phyloP scores from a whole-genome alignment of 2,888 invertebrate species.

The Baccha elongata region DNA sequence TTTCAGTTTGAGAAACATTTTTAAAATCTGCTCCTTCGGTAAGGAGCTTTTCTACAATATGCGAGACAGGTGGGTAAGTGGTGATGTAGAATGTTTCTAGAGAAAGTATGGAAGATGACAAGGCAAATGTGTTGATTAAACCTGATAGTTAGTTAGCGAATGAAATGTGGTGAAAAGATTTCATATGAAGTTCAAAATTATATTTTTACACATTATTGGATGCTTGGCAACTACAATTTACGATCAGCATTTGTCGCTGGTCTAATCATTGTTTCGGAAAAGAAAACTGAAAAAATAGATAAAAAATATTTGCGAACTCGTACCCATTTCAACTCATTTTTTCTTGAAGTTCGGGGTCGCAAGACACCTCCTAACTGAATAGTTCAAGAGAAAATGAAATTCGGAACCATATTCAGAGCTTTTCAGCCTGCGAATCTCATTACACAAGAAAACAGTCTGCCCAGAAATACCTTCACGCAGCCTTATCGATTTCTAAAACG shows the following conservation, averaged over 20 bases:
- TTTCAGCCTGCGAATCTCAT: slow-evolving; percentile 36
- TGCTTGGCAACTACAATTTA: slow-evolving; percentile 10
- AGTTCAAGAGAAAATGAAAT: slow-evolving; percentile 47
- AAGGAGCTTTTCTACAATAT: no score
- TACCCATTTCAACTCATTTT: slow-evolving; percentile 48
- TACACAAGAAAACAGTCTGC: slow-evolving; percentile 29
- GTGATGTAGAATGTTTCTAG: no score
- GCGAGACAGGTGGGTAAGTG: no score
- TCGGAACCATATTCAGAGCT: slow-evolving; percentile 28
- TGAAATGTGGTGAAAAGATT: slow-evolving; percentile 22
- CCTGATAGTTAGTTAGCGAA: no score
- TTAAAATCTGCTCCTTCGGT: no score
- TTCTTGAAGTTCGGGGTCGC: slow-evolving; percentile 50
- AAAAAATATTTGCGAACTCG: no score
- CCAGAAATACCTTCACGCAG: slow-evolving; percentile 35
- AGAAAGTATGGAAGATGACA: no score
- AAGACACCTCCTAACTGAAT: slow-evolving; percentile 23
- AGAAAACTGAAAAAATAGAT: no score
- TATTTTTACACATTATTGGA: slow-evolving; percentile 34
- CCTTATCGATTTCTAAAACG: slow-evolving; percentile 38
- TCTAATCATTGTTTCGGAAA: slow-evolving; percentile 27
- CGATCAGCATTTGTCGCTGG: no score
- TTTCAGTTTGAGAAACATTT: no score
- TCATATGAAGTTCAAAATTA: slow-evolving; percentile 15
- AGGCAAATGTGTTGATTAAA: no score